Base-by-base conservation (phyloP, 2,888 invertebrate species). In the Sipha maydis region DNA sequence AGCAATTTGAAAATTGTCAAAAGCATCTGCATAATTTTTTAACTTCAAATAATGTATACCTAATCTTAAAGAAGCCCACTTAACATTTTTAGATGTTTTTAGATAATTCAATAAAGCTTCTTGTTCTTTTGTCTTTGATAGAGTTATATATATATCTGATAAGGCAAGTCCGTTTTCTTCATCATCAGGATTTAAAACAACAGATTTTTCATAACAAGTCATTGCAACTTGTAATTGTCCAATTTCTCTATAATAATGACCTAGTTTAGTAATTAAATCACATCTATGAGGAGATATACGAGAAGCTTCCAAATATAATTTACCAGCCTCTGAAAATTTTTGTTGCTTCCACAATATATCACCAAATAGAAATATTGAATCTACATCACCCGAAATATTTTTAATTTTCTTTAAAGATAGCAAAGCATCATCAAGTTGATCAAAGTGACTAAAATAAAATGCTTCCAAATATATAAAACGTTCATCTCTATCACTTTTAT, bases 51-150 rank as follows among this genome's bases (percentile, higher is more conserved):
- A 88, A 56, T 88, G 61, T 48, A 88, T 1, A 31, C 88, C 88
- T 48, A 88, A 61, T 25, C 88, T 80, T n/a, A 88, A 79, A 61
- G 82, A 82, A 41, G 88, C 79, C 88, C 88, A 88, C n/a, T 76
- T 82, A 1, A 82, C 38, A 41, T 88, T 88, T 61, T 75, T 88
- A 25, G 88, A 75, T 31, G 75, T 73, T 61, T 82, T 88, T 25
- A 88, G 17, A 67, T 80, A 88, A 11, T 82, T 73, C 21, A 88
- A 82, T 67, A 88, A 75, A 17, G n/a, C 75, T 76, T 88, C 82
- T 61, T 88, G 88, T 67, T 88, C 88, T 31, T 67, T 61, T 73
- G 9, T 34, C 48, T 75, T 88, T n/a, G 82, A 75, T 19, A 88
- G 71, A 31, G 25, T 61, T 31, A 82, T 41, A 17, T 88, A 88